Evolutionary conservation across 2,888 invertebrate genomes (phyloP).

Genomic region (Linhomoeus sp.): DNA sequence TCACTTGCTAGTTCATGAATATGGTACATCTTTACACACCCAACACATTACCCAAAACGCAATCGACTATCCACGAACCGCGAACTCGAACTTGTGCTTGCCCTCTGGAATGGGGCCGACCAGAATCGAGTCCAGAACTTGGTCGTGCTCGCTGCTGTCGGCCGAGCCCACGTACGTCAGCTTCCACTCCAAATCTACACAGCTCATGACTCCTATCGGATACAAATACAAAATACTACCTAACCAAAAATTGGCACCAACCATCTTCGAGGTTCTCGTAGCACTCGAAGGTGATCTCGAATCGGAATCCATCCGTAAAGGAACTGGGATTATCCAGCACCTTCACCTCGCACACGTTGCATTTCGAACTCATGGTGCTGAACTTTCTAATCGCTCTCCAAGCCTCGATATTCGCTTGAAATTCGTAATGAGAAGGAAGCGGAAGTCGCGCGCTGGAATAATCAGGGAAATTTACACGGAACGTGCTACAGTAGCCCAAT

Average conservation of each 20-base stretch:
- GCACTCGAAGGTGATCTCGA: slow-evolving; percentile 92
- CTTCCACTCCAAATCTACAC: slow-evolving; percentile 89
- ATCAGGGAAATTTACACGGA: too few relatives aligned
- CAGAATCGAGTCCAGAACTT: slow-evolving; percentile 84
- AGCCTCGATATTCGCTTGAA: neutral
- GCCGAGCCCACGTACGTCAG: slow-evolving; percentile 91
- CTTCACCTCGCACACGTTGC: slow-evolving; percentile 85
- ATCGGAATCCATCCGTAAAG: slow-evolving; percentile 88
- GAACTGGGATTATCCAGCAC: slow-evolving; percentile 90
- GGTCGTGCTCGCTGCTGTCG: slow-evolving; percentile 87
- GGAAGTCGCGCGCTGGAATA: too few relatives aligned
- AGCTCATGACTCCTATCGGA: too few relatives aligned
- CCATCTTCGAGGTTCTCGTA: slow-evolving; percentile 82
- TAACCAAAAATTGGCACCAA: slow-evolving; percentile 25
- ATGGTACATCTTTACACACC: neutral
- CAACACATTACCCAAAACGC: neutral
- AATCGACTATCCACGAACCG: slow-evolving; percentile 36
- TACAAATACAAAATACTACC: too few relatives aligned
- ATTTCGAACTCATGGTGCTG: slow-evolving; percentile 58
- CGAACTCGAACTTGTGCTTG: slow-evolving; percentile 78
- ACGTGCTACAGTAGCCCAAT: too few relatives aligned
- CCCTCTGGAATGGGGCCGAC: slow-evolving; percentile 96
- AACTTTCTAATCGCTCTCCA: neutral
- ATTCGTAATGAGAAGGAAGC: too few relatives aligned
- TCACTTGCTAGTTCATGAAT: neutral